phyloP scores from a whole-genome alignment of 2,888 invertebrate genomes.

The Eristalis pertinax region DNA sequence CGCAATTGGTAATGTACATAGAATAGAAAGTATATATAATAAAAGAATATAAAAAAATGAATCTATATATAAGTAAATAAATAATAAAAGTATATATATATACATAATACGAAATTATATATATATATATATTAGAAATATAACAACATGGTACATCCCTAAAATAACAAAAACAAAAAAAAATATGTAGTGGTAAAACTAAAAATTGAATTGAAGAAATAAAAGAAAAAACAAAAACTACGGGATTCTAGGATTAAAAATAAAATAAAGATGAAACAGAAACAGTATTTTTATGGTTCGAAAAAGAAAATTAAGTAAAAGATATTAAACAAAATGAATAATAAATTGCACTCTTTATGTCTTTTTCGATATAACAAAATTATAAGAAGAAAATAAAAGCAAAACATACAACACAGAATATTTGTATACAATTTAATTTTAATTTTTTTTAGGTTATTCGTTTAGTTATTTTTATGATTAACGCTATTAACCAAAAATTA shows the following conservation, averaged over 20 bases:
- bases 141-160: conserved; percentile 61
- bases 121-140: conserved; percentile 39
- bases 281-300: conserved; percentile 72
- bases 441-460: not conserved
- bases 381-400: conserved; percentile 15
- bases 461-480: not conserved
- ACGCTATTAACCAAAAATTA: conserved; percentile 52
- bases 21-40: conserved; percentile 73
- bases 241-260: conserved; percentile 65
- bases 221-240: conserved; percentile 59
- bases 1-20: conserved; percentile 79
- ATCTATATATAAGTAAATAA: conserved; percentile 60
- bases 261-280: conserved; percentile 54
- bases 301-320: conserved; percentile 56
- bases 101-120: conserved; percentile 26
- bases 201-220: conserved; percentile 41
- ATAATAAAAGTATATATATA: conserved; percentile 40
- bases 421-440: conserved; percentile 20
- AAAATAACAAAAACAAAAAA: conserved; percentile 49
- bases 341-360: conserved; percentile 64
- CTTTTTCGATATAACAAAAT: conserved; percentile 29
- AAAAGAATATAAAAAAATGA: conserved; percentile 56
- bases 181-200: conserved; percentile 62
- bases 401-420: conserved; percentile 32
- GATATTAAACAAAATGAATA: conserved; percentile 44